Evolutionary conservation across 1,140 invertebrate species (phyloP), one percentile per base, ranked within the genome.

Genomic region (Drosophila virilis): DNA sequence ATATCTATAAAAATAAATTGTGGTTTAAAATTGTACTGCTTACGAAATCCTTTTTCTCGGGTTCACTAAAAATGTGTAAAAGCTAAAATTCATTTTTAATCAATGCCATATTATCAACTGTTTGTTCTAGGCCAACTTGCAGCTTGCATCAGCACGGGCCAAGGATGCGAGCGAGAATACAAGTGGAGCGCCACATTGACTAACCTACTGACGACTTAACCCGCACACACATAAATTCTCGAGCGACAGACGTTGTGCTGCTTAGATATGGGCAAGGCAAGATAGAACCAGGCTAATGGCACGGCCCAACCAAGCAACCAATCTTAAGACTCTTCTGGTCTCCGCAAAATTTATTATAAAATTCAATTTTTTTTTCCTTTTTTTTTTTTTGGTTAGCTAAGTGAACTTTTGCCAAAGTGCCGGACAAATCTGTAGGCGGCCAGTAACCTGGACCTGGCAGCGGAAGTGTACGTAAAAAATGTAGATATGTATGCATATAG

Each of bases 311-410:
- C 48, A 37, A 15, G 35, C 42, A 43, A 67, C 37, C 55, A 67
- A 73, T 73, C 64, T 60, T 60, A 54, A 68, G 55, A 54, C 70
- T 73, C 35, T 45, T 58, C 37, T 66, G 61, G 74, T 74, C 82
- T 79, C 45, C 15, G 60, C 46, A 64, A 77, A 89, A 88, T 89
- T 89, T 88, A 88, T 88, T 88, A 79, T 84, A 83, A 89, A 89
- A 88, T 80, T 89, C 84, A 89, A 88, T 89, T 66, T 89, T 84
- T 77, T 71, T 76, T 48, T 17, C 2, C 15, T 6, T 37, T 17
- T 35, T 46, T 12, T 46, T 42, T 2, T 52, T 8, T 33, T 9
- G 4, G 28, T 32, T 42, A 55, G 45, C 46, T 51, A 59, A 68
- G 67, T 69, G 62, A 71, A 72, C 67, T 62, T 70, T 66, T 45